Base-by-base conservation (phyloP, 2,797 vertebrate species). In the Halcyon leucocephala region DNA sequence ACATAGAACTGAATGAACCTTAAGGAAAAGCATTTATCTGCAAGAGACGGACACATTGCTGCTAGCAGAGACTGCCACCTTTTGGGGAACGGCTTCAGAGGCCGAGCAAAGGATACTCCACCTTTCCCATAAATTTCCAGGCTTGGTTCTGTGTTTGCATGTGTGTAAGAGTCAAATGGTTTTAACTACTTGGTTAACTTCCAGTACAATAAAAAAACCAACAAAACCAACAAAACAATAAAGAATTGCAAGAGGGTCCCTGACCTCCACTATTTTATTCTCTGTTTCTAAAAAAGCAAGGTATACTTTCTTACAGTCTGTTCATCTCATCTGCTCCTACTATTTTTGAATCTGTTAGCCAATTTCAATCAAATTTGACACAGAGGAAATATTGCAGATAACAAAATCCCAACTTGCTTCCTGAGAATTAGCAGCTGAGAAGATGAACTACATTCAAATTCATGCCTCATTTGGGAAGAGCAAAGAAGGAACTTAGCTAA, bases 31-130 rank as follows among this genome's bases (percentile, higher is more conserved):
- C n/a, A 82, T 55, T 46, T 60, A 14, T 85, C 65, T 49, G 20
- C n/a, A n/a, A 49, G 64, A 1, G 2, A 2, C 12, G 9, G 6
- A 52, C 4, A 7, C n/a, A 26, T 28, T 97, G 79, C 86, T 85
- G 62, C 82, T 96, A 91, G 96, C 60, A 82, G 96, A 89, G 80
- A 79, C 76, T 84, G 96, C 97, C 98, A 97, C 93, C 98, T 98
- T 77, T 88, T 97, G 98, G 98, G 86, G 10, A 64, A 62, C 14
- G 0, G 44, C 6, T 29, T 93, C 65, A 96, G 62, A 93, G 48
- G 20, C 80, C 0, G 1, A 79, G 51, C 22, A 29, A 72, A 57
- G 16, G 22, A 26, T 29, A 4, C 18, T 74, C 42, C 18, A 19
- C 11, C 28, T 46, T 57, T 25, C 58, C 66, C 19, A 15, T 9